Percentiles rank a stretch among this genome's conserved stretches.
Evolutionary conservation across 2,888 invertebrate species (phyloP).

Genomic region (Leptinotarsa peninsularis): DNA sequence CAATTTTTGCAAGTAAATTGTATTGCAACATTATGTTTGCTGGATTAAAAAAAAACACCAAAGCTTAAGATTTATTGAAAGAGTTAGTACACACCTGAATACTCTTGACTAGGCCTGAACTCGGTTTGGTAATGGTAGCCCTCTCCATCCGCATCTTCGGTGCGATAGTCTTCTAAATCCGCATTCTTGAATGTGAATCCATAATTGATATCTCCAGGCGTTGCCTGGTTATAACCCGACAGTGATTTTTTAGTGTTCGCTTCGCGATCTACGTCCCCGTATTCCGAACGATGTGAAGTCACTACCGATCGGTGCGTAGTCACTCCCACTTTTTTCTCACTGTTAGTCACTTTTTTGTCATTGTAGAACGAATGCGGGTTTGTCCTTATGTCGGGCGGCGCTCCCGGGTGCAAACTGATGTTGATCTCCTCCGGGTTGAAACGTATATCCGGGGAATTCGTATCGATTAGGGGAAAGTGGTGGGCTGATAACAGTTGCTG

Average conservation of each 20-base stretch:
- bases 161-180: slow-evolving; percentile 40
- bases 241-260: slow-evolving; percentile 21
- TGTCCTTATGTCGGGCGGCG: slow-evolving; percentile 60
- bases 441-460: slow-evolving; percentile 60
- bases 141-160: slow-evolving; percentile 41
- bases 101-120: slow-evolving; percentile 40
- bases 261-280: slow-evolving; percentile 24
- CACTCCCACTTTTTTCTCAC: slow-evolving; percentile 42
- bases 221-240: slow-evolving; percentile 30
- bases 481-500: slow-evolving; percentile 54
- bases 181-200: slow-evolving; percentile 56
- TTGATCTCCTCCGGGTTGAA: slow-evolving; percentile 66
- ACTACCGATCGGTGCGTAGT: slow-evolving; percentile 48
- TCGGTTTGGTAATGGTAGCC: slow-evolving; percentile 39
- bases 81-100: slow-evolving; percentile 31
- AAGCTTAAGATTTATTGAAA: too few species aligned
- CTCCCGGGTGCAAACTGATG: slow-evolving; percentile 62
- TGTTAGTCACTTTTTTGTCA: slow-evolving; percentile 42
- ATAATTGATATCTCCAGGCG: slow-evolving; percentile 55
- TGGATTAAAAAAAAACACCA: too few species aligned
- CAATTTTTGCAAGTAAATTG: too few species aligned
- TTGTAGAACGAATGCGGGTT: slow-evolving; percentile 48
- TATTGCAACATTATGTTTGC: too few species aligned
- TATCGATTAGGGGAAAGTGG: slow-evolving; percentile 59
- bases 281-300: slow-evolving; percentile 13